These are phyloP conservation scores for Acutogordius australiensis DNA, from an alignment of 2,888 invertebrate genomes.

Conservation along the genomic window DNA sequence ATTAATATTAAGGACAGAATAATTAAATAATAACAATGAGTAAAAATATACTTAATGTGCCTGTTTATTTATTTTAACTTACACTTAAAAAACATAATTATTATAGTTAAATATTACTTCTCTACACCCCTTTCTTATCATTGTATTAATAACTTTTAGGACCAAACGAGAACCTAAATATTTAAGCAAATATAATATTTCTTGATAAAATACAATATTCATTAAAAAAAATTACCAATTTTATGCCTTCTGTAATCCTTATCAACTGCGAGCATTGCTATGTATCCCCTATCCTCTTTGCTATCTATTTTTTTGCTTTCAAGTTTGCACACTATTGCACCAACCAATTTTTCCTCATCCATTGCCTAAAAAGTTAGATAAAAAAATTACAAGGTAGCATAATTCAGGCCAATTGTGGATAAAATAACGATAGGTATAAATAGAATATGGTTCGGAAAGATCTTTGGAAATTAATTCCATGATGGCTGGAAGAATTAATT, in stretches of 20 bases:
- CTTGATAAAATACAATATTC: not conserved
- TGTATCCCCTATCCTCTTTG: constrained; percentile 78
- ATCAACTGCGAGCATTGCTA: constrained; percentile 96
- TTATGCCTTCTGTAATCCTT: constrained; percentile 66
- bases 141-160: constrained; percentile 38
- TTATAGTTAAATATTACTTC: constrained; percentile 32
- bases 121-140: constrained; percentile 78
- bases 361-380: constrained; percentile 24
- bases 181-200: not conserved
- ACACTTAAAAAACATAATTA: too few species aligned
- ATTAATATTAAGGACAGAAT: too few species aligned
- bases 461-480: constrained; percentile 96
- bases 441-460: constrained; percentile 94
- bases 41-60: too few species aligned
- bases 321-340: constrained; percentile 93
- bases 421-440: constrained; percentile 98
- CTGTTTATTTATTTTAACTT: too few species aligned
- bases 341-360: constrained; percentile 41
- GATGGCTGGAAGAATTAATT: constrained; percentile 87
- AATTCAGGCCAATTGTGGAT: constrained; percentile 99
- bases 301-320: constrained; percentile 50
- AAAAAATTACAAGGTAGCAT: constrained; percentile 47
- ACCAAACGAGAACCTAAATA: constrained; percentile 36
- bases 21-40: too few species aligned
- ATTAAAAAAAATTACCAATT: constrained; percentile 37